Conservation (phyloP, 2,797 vertebrate species). For the Gymnopithys bicolor region DNA sequence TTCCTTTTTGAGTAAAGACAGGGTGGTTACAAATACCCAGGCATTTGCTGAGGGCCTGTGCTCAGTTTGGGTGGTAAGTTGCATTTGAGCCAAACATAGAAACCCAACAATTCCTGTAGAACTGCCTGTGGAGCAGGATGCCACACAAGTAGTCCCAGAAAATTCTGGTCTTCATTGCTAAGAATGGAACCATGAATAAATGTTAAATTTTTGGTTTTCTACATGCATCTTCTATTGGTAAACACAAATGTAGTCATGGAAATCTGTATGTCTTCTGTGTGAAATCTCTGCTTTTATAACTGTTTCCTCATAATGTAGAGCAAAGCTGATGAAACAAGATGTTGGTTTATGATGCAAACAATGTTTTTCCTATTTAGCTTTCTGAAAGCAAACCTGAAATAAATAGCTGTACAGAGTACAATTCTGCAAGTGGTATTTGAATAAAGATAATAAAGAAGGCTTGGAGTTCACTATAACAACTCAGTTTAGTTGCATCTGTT, state of each 20-base stretch:
- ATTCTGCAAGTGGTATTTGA: constrained; percentile 16
- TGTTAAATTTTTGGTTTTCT: neutral
- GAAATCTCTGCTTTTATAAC: neutral
- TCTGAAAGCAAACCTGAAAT: constrained; percentile 23
- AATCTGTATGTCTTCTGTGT: neutral
- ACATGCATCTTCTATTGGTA: neutral
- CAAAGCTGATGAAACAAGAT: neutral
- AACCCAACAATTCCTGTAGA: neutral
- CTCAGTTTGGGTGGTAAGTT: constrained; percentile 19
- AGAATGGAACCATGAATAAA: neutral
- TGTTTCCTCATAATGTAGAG: neutral
- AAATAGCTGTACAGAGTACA: neutral
- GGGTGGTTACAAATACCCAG: neutral
- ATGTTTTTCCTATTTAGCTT: neutral
- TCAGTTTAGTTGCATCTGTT: neutral
- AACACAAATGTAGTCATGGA: neutral
- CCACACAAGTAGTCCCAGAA: constrained; percentile 39
- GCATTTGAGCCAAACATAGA: constrained; percentile 35
- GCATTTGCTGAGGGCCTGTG: neutral
- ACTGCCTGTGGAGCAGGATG: constrained; percentile 20
- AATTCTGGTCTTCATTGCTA: neutral
- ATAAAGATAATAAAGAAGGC: constrained; percentile 36
- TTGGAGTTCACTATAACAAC: neutral
- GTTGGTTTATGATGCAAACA: neutral
- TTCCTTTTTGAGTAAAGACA: constrained; percentile 39